Percentiles rank a stretch among this genome's conserved stretches.
Conservation (phyloP, 2,888 invertebrate species). For the Drosophila suboccidentalis region DNA sequence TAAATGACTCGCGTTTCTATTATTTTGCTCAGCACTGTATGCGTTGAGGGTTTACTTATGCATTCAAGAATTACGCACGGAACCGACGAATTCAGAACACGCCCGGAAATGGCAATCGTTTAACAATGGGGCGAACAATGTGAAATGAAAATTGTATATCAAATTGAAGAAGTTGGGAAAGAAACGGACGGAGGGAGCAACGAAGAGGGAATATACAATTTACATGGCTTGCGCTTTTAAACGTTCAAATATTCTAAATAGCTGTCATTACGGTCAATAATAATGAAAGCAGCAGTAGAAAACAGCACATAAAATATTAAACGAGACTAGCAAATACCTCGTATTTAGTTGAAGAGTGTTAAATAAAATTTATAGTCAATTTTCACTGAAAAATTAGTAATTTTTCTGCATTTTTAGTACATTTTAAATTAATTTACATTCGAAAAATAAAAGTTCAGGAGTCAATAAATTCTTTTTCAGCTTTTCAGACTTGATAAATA, state of each 20-base stretch:
- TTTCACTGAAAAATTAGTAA: too few species aligned
- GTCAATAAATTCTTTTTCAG: too few species aligned
- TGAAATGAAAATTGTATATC: slow-evolving; percentile 11
- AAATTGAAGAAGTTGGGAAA: neutral
- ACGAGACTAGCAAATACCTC: neutral
- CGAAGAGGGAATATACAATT: neutral
- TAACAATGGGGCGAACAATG: slow-evolving; percentile 37
- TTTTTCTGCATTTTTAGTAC: too few species aligned
- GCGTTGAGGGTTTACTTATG: slow-evolving; percentile 57
- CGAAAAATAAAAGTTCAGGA: too few species aligned
- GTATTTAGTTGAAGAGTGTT: neutral
- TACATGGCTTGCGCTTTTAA: slow-evolving; percentile 19
- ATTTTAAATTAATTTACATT: too few species aligned
- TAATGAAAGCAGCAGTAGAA: slow-evolving; percentile 1
- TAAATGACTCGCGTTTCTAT: too few species aligned
- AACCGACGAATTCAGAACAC: slow-evolving; percentile 24
- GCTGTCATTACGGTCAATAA: slow-evolving; percentile 40
- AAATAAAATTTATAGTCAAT: neutral
- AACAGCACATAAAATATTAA: slow-evolving; percentile 5
- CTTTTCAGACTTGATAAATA: too few species aligned
- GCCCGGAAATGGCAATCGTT: slow-evolving; percentile 69
- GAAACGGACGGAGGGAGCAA: neutral
- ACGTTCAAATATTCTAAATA: slow-evolving; percentile 36
- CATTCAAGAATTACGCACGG: slow-evolving; percentile 65
- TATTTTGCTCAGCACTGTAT: slow-evolving; percentile 13